Base-by-base conservation (phyloP, 2,113 vertebrate species). In the Microcebus griseorufus region DNA sequence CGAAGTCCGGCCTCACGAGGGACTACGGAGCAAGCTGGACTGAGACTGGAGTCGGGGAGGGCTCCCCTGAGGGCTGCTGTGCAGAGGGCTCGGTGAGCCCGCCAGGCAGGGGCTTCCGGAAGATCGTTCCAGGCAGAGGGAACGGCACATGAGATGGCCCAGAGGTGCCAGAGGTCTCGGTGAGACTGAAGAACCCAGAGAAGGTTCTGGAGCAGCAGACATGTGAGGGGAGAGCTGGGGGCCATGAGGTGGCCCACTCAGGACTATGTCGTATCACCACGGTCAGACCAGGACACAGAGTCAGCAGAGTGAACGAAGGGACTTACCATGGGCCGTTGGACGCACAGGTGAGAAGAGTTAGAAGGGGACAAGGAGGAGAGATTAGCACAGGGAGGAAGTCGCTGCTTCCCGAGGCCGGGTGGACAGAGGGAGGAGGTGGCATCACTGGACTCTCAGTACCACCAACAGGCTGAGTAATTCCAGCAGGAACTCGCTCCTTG, bases 401-500 rank as follows among this genome's bases (percentile, higher is more conserved):
- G 5, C 67, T n/a, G 9, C 58, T 53, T 51, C 51, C 48, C 11
- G 1, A 37, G 39, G 89, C 32, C 37, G n/a, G 25, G 48, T 34
- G 60, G 53, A 39, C 8, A 32, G 29, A 55, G 60, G 27, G 16
- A 3, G 1, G 8, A 37, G 29, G 16, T 25, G 20, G 9, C 5
- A 1, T 25, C 37, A 6, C 32, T 12, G 13, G 45, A 82, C 11
- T 23, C 34, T 23, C 16, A 79, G 78, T 37, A 39, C 65, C 48
- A 0, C 6, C 11, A 32, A 32, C 27, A 27, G 22, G 53, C 4
- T 0, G n/a, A 20, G 23, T 39, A 48, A 3, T 55, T 58, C 58
- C 6, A 11, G 34, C 3, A 13, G 55, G 39, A 64, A 34, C 10
- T 22, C 81, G 51, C 45, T 79, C 11, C 5, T 5, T 10, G 13